Conservation (phyloP, 1,140 invertebrate genomes). For the Euwallacea fornicatus region DNA sequence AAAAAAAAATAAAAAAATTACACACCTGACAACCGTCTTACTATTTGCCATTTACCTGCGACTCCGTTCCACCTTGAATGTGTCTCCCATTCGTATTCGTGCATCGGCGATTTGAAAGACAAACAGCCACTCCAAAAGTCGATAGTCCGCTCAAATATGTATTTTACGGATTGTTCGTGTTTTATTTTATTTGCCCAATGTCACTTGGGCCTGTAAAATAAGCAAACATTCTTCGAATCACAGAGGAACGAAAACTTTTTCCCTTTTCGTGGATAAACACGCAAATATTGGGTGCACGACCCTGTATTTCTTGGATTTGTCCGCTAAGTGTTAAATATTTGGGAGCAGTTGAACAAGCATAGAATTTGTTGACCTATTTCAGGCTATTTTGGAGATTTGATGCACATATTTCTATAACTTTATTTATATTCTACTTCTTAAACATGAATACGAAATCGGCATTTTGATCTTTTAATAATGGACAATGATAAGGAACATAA, state of each 20-base stretch:
- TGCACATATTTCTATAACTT: background rate
- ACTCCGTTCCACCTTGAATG: constrained; percentile 4
- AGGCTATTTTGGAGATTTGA: too few species aligned
- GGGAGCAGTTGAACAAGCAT: background rate
- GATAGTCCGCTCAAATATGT: constrained; percentile 50
- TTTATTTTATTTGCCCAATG: constrained; percentile 49
- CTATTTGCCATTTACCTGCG: constrained; percentile 30
- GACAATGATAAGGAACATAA: too few species aligned
- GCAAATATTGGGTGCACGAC: constrained; percentile 33
- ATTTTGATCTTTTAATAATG: background rate
- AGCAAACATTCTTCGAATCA: constrained; percentile 45
- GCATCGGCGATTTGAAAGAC: constrained; percentile 22
- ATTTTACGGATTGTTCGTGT: constrained; percentile 50
- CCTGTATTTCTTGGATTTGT: constrained; percentile 17
- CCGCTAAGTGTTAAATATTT: constrained; percentile 30
- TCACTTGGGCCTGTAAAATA: constrained; percentile 49
- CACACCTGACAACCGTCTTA: constrained; percentile 5
- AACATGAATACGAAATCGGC: background rate
- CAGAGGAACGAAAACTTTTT: constrained; percentile 31
- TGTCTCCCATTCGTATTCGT: background rate
- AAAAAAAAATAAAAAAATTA: background rate
- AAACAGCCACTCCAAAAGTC: constrained; percentile 42
- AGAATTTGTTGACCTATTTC: too few species aligned
- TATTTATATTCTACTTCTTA: background rate
- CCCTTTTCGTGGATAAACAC: constrained; percentile 19